Conservation (phyloP, 2,888 invertebrate species). For the Drosophila affinis region DNA sequence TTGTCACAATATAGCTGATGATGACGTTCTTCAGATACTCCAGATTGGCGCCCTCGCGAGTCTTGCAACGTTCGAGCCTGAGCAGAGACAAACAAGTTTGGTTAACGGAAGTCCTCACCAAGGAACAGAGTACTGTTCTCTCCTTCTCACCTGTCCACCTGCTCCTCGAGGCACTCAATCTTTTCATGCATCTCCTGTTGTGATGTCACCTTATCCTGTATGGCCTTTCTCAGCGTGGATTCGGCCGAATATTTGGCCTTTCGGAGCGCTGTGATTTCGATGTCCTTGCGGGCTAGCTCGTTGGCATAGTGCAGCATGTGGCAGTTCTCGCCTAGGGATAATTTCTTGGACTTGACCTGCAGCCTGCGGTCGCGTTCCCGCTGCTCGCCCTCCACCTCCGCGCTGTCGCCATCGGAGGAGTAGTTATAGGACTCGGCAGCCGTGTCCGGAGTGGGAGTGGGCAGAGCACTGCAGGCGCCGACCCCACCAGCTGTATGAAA, state of each 20-base stretch:
- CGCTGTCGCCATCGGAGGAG: slow-evolving; percentile 74
- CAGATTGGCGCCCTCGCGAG: slow-evolving; percentile 92
- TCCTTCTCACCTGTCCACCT: slow-evolving; percentile 87
- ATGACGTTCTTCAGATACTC: slow-evolving; percentile 96
- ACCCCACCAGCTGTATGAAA: slow-evolving; percentile 75
- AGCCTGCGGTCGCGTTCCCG: slow-evolving; percentile 47
- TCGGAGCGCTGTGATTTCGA: slow-evolving; percentile 89
- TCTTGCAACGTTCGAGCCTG: slow-evolving; percentile 87
- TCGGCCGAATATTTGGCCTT: slow-evolving; percentile 88
- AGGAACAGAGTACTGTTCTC: slow-evolving; percentile 7
- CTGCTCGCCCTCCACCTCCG: slow-evolving; percentile 53
- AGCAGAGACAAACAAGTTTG: no score
- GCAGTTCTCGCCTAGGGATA: slow-evolving; percentile 86
- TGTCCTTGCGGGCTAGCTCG: slow-evolving; percentile 91
- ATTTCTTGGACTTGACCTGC: slow-evolving; percentile 72
- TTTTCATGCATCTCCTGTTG: slow-evolving; percentile 85
- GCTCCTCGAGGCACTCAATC: slow-evolving; percentile 86
- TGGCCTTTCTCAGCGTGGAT: slow-evolving; percentile 85
- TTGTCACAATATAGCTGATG: slow-evolving; percentile 90
- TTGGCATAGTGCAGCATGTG: slow-evolving; percentile 93
- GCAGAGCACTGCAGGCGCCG: not conserved
- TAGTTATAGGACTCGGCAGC: slow-evolving; percentile 45
- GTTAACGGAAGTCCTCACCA: no score
- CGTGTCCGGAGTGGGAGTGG: slow-evolving; percentile 21
- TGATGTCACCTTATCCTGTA: slow-evolving; percentile 85